Evolutionary conservation across 2,888 invertebrate genomes (phyloP).

Genomic region (Chelonus formosanus): DNA sequence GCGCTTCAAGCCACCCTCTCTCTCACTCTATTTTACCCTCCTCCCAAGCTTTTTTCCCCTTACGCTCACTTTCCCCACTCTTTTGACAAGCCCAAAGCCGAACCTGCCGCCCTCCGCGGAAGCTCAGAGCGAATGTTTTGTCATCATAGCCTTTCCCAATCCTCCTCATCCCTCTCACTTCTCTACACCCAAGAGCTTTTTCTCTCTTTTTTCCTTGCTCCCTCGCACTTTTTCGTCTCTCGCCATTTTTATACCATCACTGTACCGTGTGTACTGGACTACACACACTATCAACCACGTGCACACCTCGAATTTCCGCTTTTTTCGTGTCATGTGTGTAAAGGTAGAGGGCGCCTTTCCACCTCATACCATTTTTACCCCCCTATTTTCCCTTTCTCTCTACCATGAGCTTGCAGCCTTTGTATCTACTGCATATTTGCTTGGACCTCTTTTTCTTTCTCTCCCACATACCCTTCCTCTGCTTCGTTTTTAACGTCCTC

Average conservation of each 20-base stretch:
- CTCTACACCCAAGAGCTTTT: slow-evolving; percentile 2
- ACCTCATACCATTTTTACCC: slow-evolving; percentile 10
- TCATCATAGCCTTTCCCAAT: slow-evolving; percentile 58
- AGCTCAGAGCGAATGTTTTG: slow-evolving; percentile 63
- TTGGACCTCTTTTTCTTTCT: slow-evolving; percentile 40
- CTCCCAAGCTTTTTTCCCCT: slow-evolving; percentile 3
- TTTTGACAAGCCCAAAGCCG: slow-evolving; percentile 37
- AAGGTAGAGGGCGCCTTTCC: slow-evolving; percentile 33
- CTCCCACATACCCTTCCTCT: background rate
- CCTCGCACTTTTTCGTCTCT: slow-evolving; percentile 7
- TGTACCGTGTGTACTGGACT: background rate
- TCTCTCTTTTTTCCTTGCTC: background rate
- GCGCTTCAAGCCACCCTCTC: slow-evolving; percentile 10
- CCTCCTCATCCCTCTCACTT: slow-evolving; percentile 17
- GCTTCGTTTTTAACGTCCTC: background rate
- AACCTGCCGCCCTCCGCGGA: slow-evolving; percentile 46
- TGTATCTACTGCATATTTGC: slow-evolving; percentile 38
- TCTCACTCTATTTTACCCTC: slow-evolving; percentile 28
- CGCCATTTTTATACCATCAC: too few relatives aligned
- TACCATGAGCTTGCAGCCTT: slow-evolving; percentile 15
- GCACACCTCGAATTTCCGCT: slow-evolving; percentile 58
- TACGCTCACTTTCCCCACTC: background rate
- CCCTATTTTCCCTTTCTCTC: background rate
- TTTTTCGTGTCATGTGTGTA: slow-evolving; percentile 31
- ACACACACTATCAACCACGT: slow-evolving; percentile 48